Conservation (phyloP, 2,888 invertebrate genomes). For the Morpho helenor region DNA sequence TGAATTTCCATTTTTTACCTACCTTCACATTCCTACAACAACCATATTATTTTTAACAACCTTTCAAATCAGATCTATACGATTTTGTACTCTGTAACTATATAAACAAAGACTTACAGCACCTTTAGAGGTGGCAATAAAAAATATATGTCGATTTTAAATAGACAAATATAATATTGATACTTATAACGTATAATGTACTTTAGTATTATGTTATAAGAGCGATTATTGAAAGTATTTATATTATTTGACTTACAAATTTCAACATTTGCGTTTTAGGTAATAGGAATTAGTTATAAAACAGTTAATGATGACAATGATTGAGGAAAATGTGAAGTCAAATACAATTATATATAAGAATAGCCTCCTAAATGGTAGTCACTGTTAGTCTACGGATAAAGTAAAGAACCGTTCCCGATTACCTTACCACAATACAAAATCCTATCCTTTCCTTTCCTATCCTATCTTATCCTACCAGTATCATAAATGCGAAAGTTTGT, state of each 20-base stretch:
- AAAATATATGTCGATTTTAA: constrained; percentile 14
- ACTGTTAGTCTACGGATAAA: no score
- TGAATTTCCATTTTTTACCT: constrained; percentile 56
- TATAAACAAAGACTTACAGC: neutral
- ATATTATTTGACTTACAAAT: constrained; percentile 9
- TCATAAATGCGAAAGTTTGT: no score
- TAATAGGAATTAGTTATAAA: constrained; percentile 13
- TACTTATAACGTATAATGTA: constrained; percentile 6
- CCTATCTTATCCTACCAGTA: no score
- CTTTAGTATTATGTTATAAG: constrained; percentile 11
- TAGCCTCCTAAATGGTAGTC: no score
- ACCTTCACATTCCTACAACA: constrained; percentile 16
- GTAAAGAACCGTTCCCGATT: no score
- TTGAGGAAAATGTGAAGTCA: neutral
- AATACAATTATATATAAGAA: no score
- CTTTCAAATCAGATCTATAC: neutral
- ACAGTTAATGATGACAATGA: constrained; percentile 2
- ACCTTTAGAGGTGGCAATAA: neutral
- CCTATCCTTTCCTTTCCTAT: no score
- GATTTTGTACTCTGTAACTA: constrained; percentile 2
- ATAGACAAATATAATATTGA: constrained; percentile 12
- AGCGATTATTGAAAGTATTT: constrained; percentile 3
- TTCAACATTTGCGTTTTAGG: constrained; percentile 9
- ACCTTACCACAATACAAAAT: no score
- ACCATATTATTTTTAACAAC: constrained; percentile 3